phyloP scores from a whole-genome alignment of 2,888 invertebrate species.

The Lasioglossum figueresi region DNA sequence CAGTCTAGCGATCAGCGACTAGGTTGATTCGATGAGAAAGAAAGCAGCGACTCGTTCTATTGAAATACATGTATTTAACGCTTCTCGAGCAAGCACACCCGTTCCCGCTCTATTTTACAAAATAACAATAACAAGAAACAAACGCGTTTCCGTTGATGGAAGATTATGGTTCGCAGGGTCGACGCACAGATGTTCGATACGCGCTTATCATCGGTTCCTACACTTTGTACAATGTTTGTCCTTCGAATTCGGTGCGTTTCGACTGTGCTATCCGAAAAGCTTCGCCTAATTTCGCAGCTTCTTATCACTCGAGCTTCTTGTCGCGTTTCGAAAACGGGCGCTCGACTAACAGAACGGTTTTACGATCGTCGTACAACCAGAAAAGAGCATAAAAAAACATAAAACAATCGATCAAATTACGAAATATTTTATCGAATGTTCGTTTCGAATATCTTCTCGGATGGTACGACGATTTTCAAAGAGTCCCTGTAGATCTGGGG shows the following conservation, averaged over 20 bases:
- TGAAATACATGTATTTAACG: conserved; percentile 15
- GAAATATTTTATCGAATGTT: background rate
- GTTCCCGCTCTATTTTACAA: conserved; percentile 7
- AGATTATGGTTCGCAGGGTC: background rate
- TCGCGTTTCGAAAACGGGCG: background rate
- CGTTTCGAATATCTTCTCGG: background rate
- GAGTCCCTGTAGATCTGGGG: background rate
- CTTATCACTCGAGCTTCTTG: background rate
- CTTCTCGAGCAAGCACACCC: background rate
- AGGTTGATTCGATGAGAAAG: background rate
- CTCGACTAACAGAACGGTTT: background rate
- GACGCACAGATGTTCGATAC: background rate
- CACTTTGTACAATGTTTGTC: conserved; percentile 1
- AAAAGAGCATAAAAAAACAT: background rate
- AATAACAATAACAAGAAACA: background rate
- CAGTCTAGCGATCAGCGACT: background rate
- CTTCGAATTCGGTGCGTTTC: background rate
- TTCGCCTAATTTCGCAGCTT: background rate
- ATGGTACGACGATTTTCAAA: background rate
- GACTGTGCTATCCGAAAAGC: background rate
- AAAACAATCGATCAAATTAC: background rate
- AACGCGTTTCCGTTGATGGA: background rate
- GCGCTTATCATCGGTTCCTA: background rate
- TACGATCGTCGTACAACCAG: background rate
- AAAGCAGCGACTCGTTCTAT: background rate